Percentiles rank a stretch among this genome's conserved stretches.
Conservation (phyloP, 1,140 invertebrate genomes). For the Bombus confusus region DNA sequence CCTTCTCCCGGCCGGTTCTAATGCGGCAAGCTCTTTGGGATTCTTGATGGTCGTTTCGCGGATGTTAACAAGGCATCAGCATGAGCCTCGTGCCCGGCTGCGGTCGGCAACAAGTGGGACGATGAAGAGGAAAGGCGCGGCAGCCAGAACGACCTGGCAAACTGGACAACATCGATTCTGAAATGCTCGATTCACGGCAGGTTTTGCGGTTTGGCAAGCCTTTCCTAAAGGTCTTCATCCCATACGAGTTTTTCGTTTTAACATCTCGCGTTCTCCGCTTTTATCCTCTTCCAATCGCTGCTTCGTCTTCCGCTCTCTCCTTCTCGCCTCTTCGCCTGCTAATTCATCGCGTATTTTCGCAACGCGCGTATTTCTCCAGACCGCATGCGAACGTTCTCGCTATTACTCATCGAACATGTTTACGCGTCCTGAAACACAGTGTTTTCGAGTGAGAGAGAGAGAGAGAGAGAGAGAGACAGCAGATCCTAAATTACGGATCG, state of each 20-base stretch:
- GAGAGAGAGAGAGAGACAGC: not conserved
- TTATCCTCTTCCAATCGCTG: not conserved
- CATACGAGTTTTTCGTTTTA: slow-evolving; percentile 24
- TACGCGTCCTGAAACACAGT: not conserved
- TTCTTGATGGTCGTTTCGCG: slow-evolving; percentile 80
- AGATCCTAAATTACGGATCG: not conserved
- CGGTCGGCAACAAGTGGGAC: slow-evolving; percentile 69
- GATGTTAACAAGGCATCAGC: slow-evolving; percentile 82
- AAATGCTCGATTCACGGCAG: slow-evolving; percentile 63
- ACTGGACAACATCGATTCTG: slow-evolving; percentile 51
- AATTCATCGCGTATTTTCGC: slow-evolving; percentile 14
- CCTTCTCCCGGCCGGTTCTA: slow-evolving; percentile 53
- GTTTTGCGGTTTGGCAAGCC: slow-evolving; percentile 60
- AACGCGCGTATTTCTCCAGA: not conserved
- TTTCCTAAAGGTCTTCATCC: slow-evolving; percentile 43
- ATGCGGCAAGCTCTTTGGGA: slow-evolving; percentile 80
- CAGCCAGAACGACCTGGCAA: slow-evolving; percentile 45
- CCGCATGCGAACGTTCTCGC: not conserved
- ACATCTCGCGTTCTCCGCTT: not conserved
- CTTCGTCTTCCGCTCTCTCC: not conserved
- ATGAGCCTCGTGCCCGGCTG: slow-evolving; percentile 78
- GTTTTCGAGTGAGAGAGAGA: too few relatives aligned
- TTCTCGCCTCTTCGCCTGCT: too few relatives aligned
- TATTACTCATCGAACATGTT: not conserved
- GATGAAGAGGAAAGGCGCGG: slow-evolving; percentile 65